phyloP scores from a whole-genome alignment of 1,140 invertebrate species.

The Calliphora vicina region DNA sequence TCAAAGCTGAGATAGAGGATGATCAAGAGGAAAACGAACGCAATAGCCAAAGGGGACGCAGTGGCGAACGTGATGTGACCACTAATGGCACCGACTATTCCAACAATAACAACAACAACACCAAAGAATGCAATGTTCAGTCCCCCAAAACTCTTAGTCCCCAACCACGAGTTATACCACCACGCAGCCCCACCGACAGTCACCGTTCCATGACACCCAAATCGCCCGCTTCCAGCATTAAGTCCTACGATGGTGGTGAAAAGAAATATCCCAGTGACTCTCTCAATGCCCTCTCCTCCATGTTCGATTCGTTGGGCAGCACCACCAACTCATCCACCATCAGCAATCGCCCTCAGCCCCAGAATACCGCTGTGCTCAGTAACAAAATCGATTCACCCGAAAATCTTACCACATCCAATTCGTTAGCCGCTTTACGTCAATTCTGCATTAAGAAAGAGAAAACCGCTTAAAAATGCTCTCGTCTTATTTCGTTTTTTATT shows the following conservation, averaged over 20 bases:
- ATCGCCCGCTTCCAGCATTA: constrained; percentile 71
- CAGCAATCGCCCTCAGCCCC: constrained; percentile 36
- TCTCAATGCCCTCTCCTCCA: constrained; percentile 83
- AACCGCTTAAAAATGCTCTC: constrained; percentile 53
- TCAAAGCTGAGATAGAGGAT: constrained; percentile 38
- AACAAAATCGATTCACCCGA: constrained; percentile 49
- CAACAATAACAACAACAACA: constrained; percentile 47
- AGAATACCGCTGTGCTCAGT: constrained; percentile 10
- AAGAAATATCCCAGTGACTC: constrained; percentile 70
- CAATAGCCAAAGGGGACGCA: constrained; percentile 15
- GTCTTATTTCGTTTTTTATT: constrained; percentile 55
- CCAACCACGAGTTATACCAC: constrained; percentile 44
- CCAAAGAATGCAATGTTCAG: constrained; percentile 46
- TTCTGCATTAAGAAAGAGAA: constrained; percentile 63
- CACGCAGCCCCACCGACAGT: constrained; percentile 65
- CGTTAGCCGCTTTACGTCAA: constrained; percentile 57
- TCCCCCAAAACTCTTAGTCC: constrained; percentile 41
- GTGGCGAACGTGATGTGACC: background rate
- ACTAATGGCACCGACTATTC: constrained; percentile 48
- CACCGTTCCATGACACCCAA: constrained; percentile 77
- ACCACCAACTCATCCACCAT: constrained; percentile 36
- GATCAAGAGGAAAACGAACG: background rate
- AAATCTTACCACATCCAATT: constrained; percentile 56
- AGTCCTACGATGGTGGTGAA: constrained; percentile 65
- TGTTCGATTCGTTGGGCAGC: constrained; percentile 75